A percentile compares a stretch with the other conserved stretches of the same genome.
Evolutionary conservation across 2,113 vertebrate genomes (phyloP).

Genomic region (Plecturocebus donacophilus): DNA sequence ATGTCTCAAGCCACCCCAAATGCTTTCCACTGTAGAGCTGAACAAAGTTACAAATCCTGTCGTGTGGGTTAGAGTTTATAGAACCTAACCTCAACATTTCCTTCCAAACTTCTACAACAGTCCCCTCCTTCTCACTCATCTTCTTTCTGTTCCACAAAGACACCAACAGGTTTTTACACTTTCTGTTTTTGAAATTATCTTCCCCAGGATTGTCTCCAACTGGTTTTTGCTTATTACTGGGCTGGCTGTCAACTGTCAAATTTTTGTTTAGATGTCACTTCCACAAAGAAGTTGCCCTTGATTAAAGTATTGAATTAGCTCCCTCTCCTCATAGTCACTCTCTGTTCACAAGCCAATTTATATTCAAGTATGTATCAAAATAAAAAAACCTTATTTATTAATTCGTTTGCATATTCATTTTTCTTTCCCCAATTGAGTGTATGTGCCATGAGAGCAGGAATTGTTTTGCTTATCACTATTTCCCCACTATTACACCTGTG

Average conservation of each 20-base stretch:
- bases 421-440: not conserved
- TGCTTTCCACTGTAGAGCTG: not conserved
- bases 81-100: not conserved
- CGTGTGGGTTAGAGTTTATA: too few relatives aligned
- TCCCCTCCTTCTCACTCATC: not conserved
- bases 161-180: not conserved
- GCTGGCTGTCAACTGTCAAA: accelerated
- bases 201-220: not conserved
- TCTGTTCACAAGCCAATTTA: not conserved
- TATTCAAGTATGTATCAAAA: not conserved
- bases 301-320: not conserved
- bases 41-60: not conserved
- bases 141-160: not conserved
- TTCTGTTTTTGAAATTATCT: not conserved
- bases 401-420: not conserved
- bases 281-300: not conserved
- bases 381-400: not conserved
- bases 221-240: not conserved
- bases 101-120: not conserved
- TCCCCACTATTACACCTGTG: not conserved
- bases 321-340: not conserved
- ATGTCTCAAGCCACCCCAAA: not conserved
- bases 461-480: not conserved
- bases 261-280: not conserved
- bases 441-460: not conserved